Conservation (phyloP, 2,113 vertebrate species). For the Cinclus mexicanus region DNA sequence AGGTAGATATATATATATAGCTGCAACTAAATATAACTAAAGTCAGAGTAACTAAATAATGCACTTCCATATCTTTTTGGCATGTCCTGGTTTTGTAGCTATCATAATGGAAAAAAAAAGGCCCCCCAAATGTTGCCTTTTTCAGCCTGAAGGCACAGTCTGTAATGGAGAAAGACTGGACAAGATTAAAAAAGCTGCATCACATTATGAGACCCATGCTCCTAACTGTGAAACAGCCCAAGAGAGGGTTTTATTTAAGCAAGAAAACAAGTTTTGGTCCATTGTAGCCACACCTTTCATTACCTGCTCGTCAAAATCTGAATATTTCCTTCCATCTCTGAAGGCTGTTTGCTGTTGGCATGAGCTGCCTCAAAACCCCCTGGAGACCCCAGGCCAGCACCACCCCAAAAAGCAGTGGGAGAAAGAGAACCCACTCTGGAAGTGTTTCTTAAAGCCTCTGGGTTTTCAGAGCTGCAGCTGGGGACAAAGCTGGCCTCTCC, state of each 20-base stretch:
- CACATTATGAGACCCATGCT: background rate
- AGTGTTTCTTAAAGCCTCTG: background rate
- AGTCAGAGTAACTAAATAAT: background rate
- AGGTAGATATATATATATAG: background rate
- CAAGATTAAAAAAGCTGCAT: background rate
- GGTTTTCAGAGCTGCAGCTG: background rate
- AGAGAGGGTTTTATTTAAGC: background rate
- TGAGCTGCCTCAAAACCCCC: accelerated
- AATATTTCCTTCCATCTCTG: background rate
- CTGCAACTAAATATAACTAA: background rate
- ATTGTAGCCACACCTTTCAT: background rate
- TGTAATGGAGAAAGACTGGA: background rate
- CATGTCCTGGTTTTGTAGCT: background rate
- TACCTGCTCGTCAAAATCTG: background rate
- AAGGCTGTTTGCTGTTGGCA: background rate
- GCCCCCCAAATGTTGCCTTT: background rate
- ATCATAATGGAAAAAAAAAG: background rate
- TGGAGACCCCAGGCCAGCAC: background rate
- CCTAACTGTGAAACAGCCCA: background rate
- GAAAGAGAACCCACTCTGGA: background rate
- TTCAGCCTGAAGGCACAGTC: background rate
- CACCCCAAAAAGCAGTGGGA: background rate
- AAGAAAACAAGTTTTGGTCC: background rate
- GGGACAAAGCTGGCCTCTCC: background rate
- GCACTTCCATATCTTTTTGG: background rate